These are phyloP conservation scores for Ataeniobius toweri DNA, from an alignment of 2,797 vertebrate species.

Conservation along the genomic window DNA sequence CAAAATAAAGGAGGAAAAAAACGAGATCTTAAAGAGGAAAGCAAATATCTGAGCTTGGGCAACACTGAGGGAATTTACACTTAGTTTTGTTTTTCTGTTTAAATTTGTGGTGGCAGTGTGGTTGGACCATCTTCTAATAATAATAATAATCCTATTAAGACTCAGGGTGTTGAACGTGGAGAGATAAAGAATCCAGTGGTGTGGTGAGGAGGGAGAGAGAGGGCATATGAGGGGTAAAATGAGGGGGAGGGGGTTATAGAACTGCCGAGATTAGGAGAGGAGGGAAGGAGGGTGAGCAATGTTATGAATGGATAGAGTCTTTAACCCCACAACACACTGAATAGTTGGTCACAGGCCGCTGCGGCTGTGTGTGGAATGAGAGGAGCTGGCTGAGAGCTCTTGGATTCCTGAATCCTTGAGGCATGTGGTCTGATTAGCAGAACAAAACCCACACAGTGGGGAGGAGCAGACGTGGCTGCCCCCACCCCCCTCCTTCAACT, in stretches of 20 bases:
- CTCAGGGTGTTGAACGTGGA: constrained; percentile 55
- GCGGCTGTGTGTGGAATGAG: constrained; percentile 77
- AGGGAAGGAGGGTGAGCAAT: constrained; percentile 51
- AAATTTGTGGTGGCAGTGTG: constrained; percentile 55
- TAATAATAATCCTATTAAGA: constrained; percentile 64
- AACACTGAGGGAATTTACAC: constrained; percentile 37
- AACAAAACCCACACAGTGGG: constrained; percentile 82
- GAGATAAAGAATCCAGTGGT: constrained; percentile 62
- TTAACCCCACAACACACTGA: constrained; percentile 78
- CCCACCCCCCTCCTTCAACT: constrained; percentile 36
- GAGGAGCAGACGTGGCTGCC: constrained; percentile 73
- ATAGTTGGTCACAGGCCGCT: constrained; percentile 80
- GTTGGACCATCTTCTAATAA: constrained; percentile 74
- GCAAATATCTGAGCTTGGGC: constrained; percentile 57
- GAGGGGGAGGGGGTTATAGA: constrained; percentile 45
- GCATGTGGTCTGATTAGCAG: constrained; percentile 82
- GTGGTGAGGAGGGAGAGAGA: constrained; percentile 58
- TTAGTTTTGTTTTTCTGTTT: constrained; percentile 50
- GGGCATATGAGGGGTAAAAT: constrained; percentile 74
- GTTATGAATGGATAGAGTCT: constrained; percentile 84
- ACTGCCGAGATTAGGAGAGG: constrained; percentile 70
- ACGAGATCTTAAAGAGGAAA: constrained; percentile 28
- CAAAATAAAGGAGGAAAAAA: constrained; percentile 36
- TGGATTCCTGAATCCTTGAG: constrained; percentile 79
- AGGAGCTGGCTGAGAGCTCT: constrained; percentile 76